Evolutionary conservation across 2,888 invertebrate genomes (phyloP), one percentile per base, ranked within the genome.

Genomic region (Lasioglossum pauxillum): DNA sequence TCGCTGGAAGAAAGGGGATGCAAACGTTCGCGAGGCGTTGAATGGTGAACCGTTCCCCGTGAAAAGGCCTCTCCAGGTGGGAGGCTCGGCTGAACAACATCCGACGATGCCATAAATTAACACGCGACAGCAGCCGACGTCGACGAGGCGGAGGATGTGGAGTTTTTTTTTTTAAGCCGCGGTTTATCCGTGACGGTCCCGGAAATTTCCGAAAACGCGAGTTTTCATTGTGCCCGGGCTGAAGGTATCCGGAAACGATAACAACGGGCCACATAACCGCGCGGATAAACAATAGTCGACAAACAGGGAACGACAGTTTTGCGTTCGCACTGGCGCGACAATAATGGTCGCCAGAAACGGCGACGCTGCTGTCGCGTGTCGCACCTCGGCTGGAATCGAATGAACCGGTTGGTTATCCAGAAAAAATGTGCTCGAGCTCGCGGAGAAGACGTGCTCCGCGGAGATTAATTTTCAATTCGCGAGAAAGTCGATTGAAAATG

Each of bases 271-370:
- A 46, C 84, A 83, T 85, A 85, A 85, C 84, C 79, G 79, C 64
- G 84, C 72, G 75, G 84, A 83, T 85, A 85, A 85, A 85, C 84
- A 85, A 85, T 85, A 83, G 84, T 79, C 84, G 84, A 64, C 84
- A 79, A 85, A 83, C 84, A 85, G 75, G 53, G 73, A 79, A 53
- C 72, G 75, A 76, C 81, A 81, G 81, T 67, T 76, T 78, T 41
- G 69, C 85, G 71, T 85, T 85, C 75, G 31, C 64, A 60, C 72
- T 46, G 85, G 76, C 77, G 44, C 57, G 57, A 76, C 84, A 82
- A 84, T 82, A 84, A 77, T 82, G 82, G 76, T 60, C 82, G 78
- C 60, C 23, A 76, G 75, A 80, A 69, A 84, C 74, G 67, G 75
- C 64, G 78, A 78, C 79, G 31, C 41, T 14, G 12, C 4, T 44